Conservation (phyloP, 1,140 invertebrate genomes). For the Drosophila chauvacae region DNA sequence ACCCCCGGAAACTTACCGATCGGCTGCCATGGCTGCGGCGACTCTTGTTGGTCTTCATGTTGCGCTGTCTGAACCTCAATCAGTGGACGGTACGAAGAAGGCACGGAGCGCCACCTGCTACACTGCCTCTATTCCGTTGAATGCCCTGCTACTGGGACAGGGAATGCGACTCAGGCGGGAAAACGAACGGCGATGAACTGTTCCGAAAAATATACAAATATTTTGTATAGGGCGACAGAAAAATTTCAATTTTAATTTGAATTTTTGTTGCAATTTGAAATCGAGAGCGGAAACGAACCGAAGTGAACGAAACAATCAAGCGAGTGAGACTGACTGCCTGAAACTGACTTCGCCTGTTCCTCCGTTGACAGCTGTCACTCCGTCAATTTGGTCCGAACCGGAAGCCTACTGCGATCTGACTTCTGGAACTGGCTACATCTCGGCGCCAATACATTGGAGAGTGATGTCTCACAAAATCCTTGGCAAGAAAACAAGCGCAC, state of each 20-base stretch:
- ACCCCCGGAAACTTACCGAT: not conserved
- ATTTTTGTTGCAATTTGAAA: constrained; percentile 17
- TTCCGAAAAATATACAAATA: not conserved
- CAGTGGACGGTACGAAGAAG: too few relatives aligned
- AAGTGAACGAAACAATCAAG: constrained; percentile 21
- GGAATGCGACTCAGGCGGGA: too few relatives aligned
- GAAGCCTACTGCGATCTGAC: constrained; percentile 11
- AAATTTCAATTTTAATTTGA: not conserved
- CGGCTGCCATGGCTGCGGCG: not conserved
- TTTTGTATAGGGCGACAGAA: not conserved
- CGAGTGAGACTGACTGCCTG: constrained; percentile 44
- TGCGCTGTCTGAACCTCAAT: not conserved
- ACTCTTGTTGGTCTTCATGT: not conserved
- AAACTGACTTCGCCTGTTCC: not conserved
- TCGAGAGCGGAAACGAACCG: constrained; percentile 5
- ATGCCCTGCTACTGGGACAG: not conserved
- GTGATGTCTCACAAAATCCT: too few relatives aligned
- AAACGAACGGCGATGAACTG: not conserved
- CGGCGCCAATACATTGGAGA: too few relatives aligned
- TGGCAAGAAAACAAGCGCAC: too few relatives aligned
- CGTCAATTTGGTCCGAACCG: not conserved
- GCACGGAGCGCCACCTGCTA: too few relatives aligned
- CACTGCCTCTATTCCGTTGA: not conserved
- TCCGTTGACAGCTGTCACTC: not conserved
- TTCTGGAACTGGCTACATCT: not conserved